Evolutionary conservation across 2,888 invertebrate genomes (phyloP), one percentile per base, ranked within the genome.

Genomic region (Lasiommata megera): DNA sequence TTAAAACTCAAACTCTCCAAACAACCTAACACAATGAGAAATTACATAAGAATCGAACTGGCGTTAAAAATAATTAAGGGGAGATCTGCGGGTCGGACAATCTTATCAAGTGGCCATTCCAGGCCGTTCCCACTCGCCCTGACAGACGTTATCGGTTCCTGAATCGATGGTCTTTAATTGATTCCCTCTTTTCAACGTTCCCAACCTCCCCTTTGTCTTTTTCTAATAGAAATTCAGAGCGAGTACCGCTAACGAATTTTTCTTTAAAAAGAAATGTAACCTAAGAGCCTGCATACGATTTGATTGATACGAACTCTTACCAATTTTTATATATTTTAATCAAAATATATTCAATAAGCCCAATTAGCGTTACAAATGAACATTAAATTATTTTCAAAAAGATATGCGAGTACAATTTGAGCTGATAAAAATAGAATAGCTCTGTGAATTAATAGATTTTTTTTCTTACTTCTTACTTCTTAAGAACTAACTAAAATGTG

Each of bases 161-260:
- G 74, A 79, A 89, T 88, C 88, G 82, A 89, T 84, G 84, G 84
- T 76, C 82, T 85, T 88, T 90, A 89, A 89, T 89, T 89, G 89
- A 88, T 88, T 88, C 82, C 74, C 81, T 71, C 76, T 73, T 80
- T 76, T 71, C 73, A 74, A 63, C 61, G 59, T 56, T 62, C 74
- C 73, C 82, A 82, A 80, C 78, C 79, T 46, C 44, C 74, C 75
- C 84, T 85, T 88, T 87, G 88, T 87, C 84, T 87, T 83, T 80
- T 79, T 80, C 82, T 82, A 82, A 84, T 88, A 81, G 84, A 77
- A 79, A 84, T 84, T 82, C 83, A 80, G 72, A 67, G 63, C 68
- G 71, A 67, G 81, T 75, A 47, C 61, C 69, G 71, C 74, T 76
- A 79, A 77, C 77, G 80, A 82, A 74, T 84, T 83, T 82, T 80